Conservation (phyloP, 2,888 invertebrate species). For the Plebejus melissa region DNA sequence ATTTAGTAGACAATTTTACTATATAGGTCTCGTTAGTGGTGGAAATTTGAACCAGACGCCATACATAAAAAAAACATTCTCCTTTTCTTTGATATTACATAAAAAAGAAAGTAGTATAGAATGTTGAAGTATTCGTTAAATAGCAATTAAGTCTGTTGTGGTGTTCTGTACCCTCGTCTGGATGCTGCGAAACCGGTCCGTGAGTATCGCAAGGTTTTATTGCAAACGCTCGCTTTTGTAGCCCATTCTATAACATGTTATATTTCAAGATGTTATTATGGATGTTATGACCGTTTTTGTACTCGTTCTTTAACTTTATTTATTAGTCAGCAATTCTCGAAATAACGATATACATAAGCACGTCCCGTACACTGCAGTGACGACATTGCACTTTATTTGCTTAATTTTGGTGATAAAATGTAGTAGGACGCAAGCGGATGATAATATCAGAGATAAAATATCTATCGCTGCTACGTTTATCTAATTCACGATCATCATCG, state of each 20-base stretch:
- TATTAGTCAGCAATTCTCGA: not conserved
- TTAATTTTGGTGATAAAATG: conserved; percentile 3
- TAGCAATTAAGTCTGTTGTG: conserved; percentile 31
- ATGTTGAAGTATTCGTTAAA: conserved; percentile 12
- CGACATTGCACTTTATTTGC: conserved; percentile 4
- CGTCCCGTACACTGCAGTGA: not conserved
- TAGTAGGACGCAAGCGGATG: not conserved
- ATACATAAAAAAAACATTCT: too few relatives aligned
- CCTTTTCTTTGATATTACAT: too few relatives aligned
- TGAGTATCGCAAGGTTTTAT: conserved; percentile 27
- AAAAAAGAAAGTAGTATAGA: too few relatives aligned
- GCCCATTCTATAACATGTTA: conserved; percentile 18
- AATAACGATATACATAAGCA: not conserved
- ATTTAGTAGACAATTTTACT: too few relatives aligned
- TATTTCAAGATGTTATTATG: conserved; percentile 15
- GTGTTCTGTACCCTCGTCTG: conserved; percentile 35
- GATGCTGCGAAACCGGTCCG: conserved; percentile 30
- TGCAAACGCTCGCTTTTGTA: conserved; percentile 23
- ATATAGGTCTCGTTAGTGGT: too few relatives aligned
- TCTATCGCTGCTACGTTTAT: not conserved
- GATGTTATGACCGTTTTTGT: not conserved
- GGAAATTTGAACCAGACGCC: too few relatives aligned
- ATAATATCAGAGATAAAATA: not conserved
- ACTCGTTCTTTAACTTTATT: not conserved
- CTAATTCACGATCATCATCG: conserved; percentile 7